phyloP scores from a whole-genome alignment of 2,888 invertebrate genomes.

The Junonia oenone region DNA sequence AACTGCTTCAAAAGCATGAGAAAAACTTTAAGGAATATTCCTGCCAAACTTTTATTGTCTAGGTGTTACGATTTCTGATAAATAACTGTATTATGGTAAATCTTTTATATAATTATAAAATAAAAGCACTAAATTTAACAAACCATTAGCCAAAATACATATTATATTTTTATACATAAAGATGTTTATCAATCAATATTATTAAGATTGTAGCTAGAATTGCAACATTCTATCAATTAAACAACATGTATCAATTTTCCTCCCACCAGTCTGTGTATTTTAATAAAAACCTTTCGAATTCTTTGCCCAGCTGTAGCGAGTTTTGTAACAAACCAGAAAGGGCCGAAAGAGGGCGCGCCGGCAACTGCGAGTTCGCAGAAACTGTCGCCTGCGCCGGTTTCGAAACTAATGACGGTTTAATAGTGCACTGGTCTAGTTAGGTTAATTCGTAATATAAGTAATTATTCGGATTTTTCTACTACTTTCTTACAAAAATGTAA shows the following conservation, averaged over 20 bases:
- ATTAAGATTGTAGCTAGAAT: background rate
- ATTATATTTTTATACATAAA: too few relatives aligned
- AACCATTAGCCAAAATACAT: too few relatives aligned
- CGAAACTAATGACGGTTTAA: slow-evolving; percentile 4
- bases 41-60: too few relatives aligned
- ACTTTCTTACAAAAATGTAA: too few relatives aligned
- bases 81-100: too few relatives aligned
- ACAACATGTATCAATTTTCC: background rate
- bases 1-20: too few relatives aligned
- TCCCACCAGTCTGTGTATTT: background rate
- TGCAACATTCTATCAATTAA: background rate
- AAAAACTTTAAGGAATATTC: too few relatives aligned
- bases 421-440: background rate
- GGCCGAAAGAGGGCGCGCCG: slow-evolving; percentile 13
- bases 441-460: background rate
- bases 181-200: background rate
- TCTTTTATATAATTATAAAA: too few relatives aligned
- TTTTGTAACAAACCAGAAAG: slow-evolving; percentile 21
- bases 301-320: slow-evolving; percentile 17
- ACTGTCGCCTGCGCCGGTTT: slow-evolving; percentile 5
- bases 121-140: too few relatives aligned
- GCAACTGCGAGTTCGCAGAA: slow-evolving; percentile 1
- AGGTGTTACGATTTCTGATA: too few relatives aligned
- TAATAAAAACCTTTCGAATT: slow-evolving; percentile 17
- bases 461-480: background rate